Percentiles rank a stretch among this genome's conserved stretches.
Conservation (phyloP, 2,797 vertebrate species). For the Hydrophis major region DNA sequence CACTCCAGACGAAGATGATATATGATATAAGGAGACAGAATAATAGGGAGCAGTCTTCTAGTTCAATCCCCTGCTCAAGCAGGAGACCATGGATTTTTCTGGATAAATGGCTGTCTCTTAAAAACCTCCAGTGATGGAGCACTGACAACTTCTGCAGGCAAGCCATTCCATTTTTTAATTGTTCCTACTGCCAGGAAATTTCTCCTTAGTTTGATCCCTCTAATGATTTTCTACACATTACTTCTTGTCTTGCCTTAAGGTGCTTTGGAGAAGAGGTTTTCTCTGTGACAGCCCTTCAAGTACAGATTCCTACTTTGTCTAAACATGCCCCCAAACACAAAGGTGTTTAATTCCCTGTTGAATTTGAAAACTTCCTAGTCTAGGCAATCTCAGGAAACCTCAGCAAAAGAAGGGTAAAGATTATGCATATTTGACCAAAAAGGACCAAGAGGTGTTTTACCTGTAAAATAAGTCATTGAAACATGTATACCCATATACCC, state of each 20-base stretch:
- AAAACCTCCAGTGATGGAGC: neutral
- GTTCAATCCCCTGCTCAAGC: neutral
- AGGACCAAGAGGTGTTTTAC: constrained; percentile 44
- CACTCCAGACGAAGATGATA: neutral
- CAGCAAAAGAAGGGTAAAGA: neutral
- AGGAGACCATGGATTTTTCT: neutral
- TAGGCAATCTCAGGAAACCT: neutral
- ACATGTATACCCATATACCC: constrained; percentile 31
- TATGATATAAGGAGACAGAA: neutral
- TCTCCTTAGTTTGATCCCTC: neutral
- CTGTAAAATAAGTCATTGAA: constrained; percentile 47
- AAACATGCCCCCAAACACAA: neutral
- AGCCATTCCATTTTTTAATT: neutral
- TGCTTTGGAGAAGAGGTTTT: neutral
- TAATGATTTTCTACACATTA: neutral
- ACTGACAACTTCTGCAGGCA: neutral
- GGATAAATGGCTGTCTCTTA: neutral
- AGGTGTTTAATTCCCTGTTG: neutral
- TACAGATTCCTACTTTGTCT: neutral
- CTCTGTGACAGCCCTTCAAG: neutral
- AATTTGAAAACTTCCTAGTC: neutral
- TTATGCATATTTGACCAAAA: neutral
- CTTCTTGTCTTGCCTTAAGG: neutral
- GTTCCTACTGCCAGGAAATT: neutral
- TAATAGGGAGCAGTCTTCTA: neutral